A percentile compares a stretch with the other conserved stretches of the same genome.
Conservation (phyloP, 2,113 vertebrate species). For the Actenoides lindsayi region DNA sequence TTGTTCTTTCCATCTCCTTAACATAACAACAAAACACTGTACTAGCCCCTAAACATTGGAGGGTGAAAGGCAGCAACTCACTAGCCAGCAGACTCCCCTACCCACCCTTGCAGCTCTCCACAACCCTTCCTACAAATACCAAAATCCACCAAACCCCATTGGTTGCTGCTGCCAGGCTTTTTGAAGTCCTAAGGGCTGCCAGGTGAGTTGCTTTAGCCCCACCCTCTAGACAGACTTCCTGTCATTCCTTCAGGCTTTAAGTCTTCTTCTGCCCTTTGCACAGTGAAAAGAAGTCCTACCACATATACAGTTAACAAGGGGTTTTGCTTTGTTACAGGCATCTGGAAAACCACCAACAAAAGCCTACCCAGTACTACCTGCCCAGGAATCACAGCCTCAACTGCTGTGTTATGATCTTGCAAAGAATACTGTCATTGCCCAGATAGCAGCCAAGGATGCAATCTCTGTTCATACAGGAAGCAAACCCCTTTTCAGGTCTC, state of each 20-base stretch:
- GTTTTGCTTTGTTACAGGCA: not conserved
- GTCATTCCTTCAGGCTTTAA: not conserved
- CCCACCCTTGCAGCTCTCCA: not conserved
- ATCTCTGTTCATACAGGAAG: not conserved
- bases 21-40: not conserved
- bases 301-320: not conserved
- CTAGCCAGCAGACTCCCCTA: not conserved
- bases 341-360: not conserved
- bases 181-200: not conserved
- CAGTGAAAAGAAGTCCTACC: not conserved
- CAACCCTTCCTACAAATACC: not conserved
- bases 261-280: not conserved
- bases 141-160: fast-evolving
- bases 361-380: not conserved
- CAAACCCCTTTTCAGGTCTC: not conserved
- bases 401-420: not conserved
- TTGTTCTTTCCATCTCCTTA: not conserved
- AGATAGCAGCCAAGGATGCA: not conserved
- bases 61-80: not conserved
- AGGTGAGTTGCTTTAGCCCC: not conserved
- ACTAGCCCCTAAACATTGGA: not conserved
- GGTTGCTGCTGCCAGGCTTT: fast-evolving
- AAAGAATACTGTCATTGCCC: not conserved
- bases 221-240: not conserved
- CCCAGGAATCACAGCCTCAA: not conserved